Evolutionary conservation across 2,113 vertebrate genomes (phyloP).

Genomic region (Anguilla rostrata): DNA sequence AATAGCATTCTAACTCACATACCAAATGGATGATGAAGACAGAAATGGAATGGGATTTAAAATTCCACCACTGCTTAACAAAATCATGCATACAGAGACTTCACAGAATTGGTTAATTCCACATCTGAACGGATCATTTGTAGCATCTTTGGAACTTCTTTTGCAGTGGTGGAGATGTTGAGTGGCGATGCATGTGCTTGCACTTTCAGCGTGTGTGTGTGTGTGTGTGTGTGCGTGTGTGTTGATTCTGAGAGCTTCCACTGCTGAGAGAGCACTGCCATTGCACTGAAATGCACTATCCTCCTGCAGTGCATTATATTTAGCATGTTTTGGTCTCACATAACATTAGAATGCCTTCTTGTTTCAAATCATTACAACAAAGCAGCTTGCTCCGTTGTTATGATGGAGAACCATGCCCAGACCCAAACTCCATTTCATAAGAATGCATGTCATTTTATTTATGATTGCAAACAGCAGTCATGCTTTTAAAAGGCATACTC

Average conservation of each 20-base stretch:
- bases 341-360: neutral
- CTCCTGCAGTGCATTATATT: slow-evolving; percentile 2
- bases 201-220: neutral
- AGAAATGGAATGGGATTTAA: neutral
- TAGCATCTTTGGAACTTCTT: neutral
- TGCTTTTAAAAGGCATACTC: neutral
- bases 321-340: neutral
- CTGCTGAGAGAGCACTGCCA: slow-evolving; percentile 46
- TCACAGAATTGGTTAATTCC: slow-evolving; percentile 22
- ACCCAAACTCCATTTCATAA: neutral
- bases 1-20: slow-evolving; percentile 10
- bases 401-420: neutral
- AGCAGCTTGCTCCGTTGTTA: neutral
- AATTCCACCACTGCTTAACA: slow-evolving; percentile 12
- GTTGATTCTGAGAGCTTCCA: slow-evolving; percentile 38
- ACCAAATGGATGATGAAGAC: slow-evolving; percentile 12
- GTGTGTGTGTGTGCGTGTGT: neutral
- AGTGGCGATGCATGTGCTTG: neutral
- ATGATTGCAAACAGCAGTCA: neutral
- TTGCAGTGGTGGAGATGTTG: neutral
- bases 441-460: neutral
- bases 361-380: neutral
- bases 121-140: neutral
- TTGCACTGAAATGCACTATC: slow-evolving; percentile 40
- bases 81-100: slow-evolving; percentile 14